Conservation (phyloP, 2,797 vertebrate genomes). For the Hyperoplus lanceolatus region DNA sequence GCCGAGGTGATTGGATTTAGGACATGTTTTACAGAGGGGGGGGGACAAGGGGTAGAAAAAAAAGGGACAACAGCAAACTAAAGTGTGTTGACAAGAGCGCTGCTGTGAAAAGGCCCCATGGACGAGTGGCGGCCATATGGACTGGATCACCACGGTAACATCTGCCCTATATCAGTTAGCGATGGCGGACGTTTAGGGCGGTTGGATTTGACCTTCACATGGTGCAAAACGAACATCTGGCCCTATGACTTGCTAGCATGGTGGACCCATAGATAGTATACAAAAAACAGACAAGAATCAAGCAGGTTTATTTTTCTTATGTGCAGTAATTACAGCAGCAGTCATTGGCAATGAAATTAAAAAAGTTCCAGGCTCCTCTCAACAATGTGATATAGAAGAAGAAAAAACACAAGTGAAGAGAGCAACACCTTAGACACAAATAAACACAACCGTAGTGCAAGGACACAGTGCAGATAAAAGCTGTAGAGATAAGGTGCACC, state of each 20-base stretch:
- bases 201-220: slow-evolving; percentile 71
- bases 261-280: slow-evolving; percentile 4
- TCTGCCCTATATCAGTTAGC: slow-evolving; percentile 77
- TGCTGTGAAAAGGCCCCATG: slow-evolving; percentile 77
- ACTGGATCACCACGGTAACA: slow-evolving; percentile 76
- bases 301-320: too few species aligned
- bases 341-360: neutral
- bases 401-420: too few species aligned
- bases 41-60: slow-evolving; percentile 11
- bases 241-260: slow-evolving; percentile 13
- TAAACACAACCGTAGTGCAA: too few species aligned
- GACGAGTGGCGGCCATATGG: slow-evolving; percentile 80
- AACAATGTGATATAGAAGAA: too few species aligned
- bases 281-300: too few species aligned
- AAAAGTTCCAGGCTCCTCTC: too few species aligned
- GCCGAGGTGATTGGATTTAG: slow-evolving; percentile 85
- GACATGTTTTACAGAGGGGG: slow-evolving; percentile 79
- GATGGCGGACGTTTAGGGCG: slow-evolving; percentile 2
- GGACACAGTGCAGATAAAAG: too few species aligned
- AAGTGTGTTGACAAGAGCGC: slow-evolving; percentile 79
- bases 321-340: too few species aligned
- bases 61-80: slow-evolving; percentile 60
- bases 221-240: slow-evolving; percentile 71
- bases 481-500: too few species aligned
- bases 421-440: too few species aligned